Percentiles rank a stretch among this genome's conserved stretches.
Evolutionary conservation across 2,113 vertebrate species (phyloP).

Genomic region (Caretta caretta): DNA sequence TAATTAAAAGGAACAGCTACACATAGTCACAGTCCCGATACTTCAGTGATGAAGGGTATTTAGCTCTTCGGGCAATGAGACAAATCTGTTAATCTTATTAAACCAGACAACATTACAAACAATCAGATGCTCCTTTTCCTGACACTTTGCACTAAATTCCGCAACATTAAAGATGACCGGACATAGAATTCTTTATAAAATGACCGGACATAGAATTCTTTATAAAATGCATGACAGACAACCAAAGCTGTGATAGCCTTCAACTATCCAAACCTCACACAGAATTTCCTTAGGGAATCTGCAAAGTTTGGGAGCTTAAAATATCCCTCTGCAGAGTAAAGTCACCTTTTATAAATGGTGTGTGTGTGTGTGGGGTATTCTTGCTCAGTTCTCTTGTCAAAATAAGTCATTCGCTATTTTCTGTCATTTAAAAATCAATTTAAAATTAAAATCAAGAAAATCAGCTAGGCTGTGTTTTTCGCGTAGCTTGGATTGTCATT

Average conservation of each 20-base stretch:
- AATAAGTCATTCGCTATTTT: not conserved
- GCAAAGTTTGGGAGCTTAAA: conserved; percentile 26
- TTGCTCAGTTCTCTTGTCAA: not conserved
- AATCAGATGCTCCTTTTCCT: not conserved
- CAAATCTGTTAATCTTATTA: not conserved
- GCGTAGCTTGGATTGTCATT: not conserved
- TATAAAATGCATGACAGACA: not conserved
- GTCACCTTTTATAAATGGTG: not conserved
- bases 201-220: not conserved
- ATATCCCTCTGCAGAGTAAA: not conserved
- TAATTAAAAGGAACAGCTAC: not conserved
- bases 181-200: not conserved
- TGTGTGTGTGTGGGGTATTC: not conserved
- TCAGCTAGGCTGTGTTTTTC: not conserved
- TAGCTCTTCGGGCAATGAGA: not conserved
- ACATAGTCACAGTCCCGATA: not conserved
- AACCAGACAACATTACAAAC: not conserved
- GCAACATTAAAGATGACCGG: not conserved
- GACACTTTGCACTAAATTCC: not conserved
- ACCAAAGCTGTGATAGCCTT: not conserved
- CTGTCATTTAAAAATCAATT: not conserved
- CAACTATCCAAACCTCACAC: not conserved
- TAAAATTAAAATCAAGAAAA: not conserved
- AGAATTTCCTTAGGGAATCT: conserved; percentile 26
- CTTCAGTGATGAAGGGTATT: not conserved